phyloP scores from a whole-genome alignment of 2,797 vertebrate genomes.

The Hyperoplus immaculatus region DNA sequence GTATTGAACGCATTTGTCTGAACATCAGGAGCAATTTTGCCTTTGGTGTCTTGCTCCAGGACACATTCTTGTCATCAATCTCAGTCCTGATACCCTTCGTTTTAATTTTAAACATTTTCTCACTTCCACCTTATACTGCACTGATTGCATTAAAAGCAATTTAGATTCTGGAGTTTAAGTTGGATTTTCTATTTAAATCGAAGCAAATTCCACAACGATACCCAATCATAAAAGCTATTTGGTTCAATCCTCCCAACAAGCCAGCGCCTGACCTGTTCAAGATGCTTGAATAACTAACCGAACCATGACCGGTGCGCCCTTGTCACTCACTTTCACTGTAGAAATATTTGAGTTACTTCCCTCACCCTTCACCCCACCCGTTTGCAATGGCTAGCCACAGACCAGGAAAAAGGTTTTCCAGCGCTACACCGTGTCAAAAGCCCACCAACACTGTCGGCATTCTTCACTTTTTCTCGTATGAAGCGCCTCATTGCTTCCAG shows the following conservation, averaged over 20 bases:
- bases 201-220: not conserved
- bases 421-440: slow-evolving; percentile 19
- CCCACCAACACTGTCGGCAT: slow-evolving; percentile 57
- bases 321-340: slow-evolving; percentile 29
- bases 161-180: not conserved
- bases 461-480: slow-evolving; percentile 43
- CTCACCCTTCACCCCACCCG: slow-evolving; percentile 18
- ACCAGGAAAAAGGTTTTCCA: slow-evolving; percentile 45
- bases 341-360: slow-evolving; percentile 40
- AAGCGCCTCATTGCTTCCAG: slow-evolving; percentile 53
- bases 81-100: not conserved
- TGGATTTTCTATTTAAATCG: not conserved
- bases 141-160: not conserved
- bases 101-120: not conserved
- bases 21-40: slow-evolving; percentile 3
- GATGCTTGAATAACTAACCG: not conserved
- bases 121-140: not conserved
- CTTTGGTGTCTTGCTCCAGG: slow-evolving; percentile 9
- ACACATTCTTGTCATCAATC: not conserved
- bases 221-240: not conserved
- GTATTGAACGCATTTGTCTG: no score
- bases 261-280: not conserved
- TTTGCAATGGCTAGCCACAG: slow-evolving; percentile 41
- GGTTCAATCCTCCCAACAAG: not conserved
- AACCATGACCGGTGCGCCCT: slow-evolving; percentile 1